Conservation (phyloP, 37 sponge, comb jelly and placozoan genomes). For the Chondrosia reniformis region DNA sequence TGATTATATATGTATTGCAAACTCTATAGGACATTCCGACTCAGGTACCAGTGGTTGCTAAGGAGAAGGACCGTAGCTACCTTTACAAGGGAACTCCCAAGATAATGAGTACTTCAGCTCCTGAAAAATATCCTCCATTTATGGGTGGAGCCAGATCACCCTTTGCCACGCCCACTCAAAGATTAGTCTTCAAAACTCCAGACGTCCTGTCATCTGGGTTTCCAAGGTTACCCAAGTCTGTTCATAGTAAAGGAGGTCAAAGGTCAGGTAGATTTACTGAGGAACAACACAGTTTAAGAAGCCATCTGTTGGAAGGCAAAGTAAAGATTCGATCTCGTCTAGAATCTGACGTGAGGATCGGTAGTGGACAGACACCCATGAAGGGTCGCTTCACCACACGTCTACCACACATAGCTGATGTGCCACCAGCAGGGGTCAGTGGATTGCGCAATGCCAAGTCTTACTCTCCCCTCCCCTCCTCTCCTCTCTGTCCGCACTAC, state of each 20-base stretch:
- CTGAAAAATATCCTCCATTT: neutral
- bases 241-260: too few relatives aligned
- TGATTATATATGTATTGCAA: too few relatives aligned
- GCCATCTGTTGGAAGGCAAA: neutral
- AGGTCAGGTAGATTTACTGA: neutral
- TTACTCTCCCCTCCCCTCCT: slow-evolving; percentile 51
- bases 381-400: neutral
- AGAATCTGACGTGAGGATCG: slow-evolving; percentile 1
- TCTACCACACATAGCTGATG: neutral
- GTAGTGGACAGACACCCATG: slow-evolving; percentile 15
- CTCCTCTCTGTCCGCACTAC: slow-evolving; percentile 42
- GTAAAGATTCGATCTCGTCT: neutral
- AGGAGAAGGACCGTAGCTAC: neutral
- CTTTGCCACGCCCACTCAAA: neutral
- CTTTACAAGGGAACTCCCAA: slow-evolving; percentile 4
- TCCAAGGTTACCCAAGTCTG: neutral
- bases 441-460: slow-evolving; percentile 39
- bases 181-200: slow-evolving; percentile 15
- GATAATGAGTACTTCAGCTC: slow-evolving; percentile 26
- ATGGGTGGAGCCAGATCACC: neutral
- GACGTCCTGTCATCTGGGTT: neutral
- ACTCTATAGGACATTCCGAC: neutral
- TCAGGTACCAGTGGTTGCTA: neutral
- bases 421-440: neutral
- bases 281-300: neutral